A percentile compares a stretch with the other conserved stretches of the same genome.
Conservation (phyloP, 2,888 invertebrate genomes). For the Drosophila eohydei region DNA sequence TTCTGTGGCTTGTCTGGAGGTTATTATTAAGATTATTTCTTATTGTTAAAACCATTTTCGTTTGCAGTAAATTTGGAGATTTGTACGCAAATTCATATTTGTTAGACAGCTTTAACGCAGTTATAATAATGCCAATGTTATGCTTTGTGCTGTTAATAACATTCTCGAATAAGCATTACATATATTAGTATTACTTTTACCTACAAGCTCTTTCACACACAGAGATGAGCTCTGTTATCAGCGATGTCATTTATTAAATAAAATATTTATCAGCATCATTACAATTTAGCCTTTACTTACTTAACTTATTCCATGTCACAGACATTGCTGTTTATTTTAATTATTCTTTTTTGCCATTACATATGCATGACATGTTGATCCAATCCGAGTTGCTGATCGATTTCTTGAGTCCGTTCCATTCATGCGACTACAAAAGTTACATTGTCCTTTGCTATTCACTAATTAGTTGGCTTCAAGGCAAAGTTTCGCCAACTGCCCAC, state of each 20-base stretch:
- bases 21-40: too few species aligned
- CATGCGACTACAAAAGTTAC: constrained; percentile 36
- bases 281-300: not conserved
- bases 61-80: too few species aligned
- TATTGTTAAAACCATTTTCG: too few species aligned
- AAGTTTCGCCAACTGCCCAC: not conserved
- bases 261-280: not conserved
- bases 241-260: not conserved
- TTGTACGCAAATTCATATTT: too few species aligned
- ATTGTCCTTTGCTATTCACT: constrained; percentile 55
- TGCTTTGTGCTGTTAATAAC: too few species aligned
- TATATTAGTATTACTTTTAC: too few species aligned
- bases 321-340: constrained; percentile 3
- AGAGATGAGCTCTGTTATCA: too few species aligned
- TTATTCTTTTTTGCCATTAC: constrained; percentile 11
- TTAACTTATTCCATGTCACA: not conserved
- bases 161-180: too few species aligned
- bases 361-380: constrained; percentile 55
- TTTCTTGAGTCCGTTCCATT: constrained; percentile 47
- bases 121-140: too few species aligned
- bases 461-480: constrained; percentile 50
- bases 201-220: too few species aligned
- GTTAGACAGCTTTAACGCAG: too few species aligned
- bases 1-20: too few species aligned
- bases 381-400: constrained; percentile 25